Conservation (phyloP, 2,888 invertebrate species). For the Tinea trinotella region DNA sequence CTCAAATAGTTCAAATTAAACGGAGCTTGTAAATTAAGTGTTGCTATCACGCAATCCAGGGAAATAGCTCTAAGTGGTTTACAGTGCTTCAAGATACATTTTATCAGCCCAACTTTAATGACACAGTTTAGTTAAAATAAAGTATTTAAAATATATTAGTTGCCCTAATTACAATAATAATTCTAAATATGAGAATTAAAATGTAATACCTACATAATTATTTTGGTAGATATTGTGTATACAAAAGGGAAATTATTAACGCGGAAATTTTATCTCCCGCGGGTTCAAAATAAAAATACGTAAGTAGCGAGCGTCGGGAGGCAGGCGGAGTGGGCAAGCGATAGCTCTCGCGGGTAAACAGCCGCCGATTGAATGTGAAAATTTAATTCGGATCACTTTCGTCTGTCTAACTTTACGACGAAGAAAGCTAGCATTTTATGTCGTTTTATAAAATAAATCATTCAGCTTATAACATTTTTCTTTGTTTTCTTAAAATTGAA, state of each 20-base stretch:
- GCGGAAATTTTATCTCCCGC: conserved; percentile 10
- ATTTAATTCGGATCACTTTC: conserved; percentile 66
- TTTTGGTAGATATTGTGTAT: not conserved
- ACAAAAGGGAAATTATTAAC: conserved; percentile 11
- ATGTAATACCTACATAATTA: not conserved
- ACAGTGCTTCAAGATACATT: conserved; percentile 27
- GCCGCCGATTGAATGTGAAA: conserved; percentile 66
- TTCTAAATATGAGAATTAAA: not conserved
- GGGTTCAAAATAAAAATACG: conserved; percentile 15
- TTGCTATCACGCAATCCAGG: conserved; percentile 67
- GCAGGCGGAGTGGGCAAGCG: conserved; percentile 34
- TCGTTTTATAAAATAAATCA: not conserved
- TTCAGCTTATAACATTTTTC: not conserved
- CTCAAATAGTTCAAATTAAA: conserved; percentile 63
- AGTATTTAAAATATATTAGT: too few species aligned
- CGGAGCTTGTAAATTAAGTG: conserved; percentile 68
- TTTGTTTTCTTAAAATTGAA: not conserved
- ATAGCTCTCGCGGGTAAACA: conserved; percentile 59
- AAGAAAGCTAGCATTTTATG: conserved; percentile 1
- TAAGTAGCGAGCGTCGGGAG: conserved; percentile 26
- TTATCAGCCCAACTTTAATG: conserved; percentile 13
- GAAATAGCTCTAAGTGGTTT: conserved; percentile 66
- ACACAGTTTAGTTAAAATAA: not conserved
- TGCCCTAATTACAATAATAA: not conserved
- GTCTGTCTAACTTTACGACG: conserved; percentile 11